phyloP scores from a whole-genome alignment of 2,888 invertebrate species.

The Danaus chrysippus region DNA sequence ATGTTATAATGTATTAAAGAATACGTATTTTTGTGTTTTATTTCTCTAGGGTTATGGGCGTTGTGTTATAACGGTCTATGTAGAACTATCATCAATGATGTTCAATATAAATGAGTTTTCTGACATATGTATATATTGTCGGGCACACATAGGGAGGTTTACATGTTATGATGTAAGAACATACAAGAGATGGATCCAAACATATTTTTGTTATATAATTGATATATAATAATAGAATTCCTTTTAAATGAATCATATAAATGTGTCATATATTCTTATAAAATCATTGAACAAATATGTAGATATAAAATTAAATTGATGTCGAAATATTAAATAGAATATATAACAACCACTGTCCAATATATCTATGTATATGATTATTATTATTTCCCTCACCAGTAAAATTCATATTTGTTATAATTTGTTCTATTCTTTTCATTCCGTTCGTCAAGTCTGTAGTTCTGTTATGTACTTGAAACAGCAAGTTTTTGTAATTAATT shows the following conservation, averaged over 20 bases:
- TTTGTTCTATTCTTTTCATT: no score
- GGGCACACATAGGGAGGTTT: no score
- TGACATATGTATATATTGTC: no score
- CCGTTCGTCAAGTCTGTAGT: not conserved
- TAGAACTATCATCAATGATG: no score
- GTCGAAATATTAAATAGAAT: not conserved
- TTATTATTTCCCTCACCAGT: not conserved
- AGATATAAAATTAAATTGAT: no score
- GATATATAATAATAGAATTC: not conserved
- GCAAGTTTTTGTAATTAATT: not conserved
- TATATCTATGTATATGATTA: not conserved
- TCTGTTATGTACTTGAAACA: not conserved
- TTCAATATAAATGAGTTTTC: no score
- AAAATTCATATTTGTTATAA: no score
- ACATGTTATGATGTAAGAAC: not conserved
- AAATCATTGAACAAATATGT: not conserved
- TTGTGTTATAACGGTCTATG: no score
- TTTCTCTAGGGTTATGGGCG: no score
- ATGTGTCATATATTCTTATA: constrained; percentile 11
- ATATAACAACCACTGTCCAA: not conserved
- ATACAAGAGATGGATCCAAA: not conserved
- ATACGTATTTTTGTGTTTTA: no score
- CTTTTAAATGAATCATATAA: constrained; percentile 11
- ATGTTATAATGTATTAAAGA: no score
- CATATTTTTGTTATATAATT: not conserved